Evolutionary conservation across 2,113 vertebrate genomes (phyloP), one percentile per base, ranked within the genome.

Genomic region (Sinocyclocheilus anophthalmus): DNA sequence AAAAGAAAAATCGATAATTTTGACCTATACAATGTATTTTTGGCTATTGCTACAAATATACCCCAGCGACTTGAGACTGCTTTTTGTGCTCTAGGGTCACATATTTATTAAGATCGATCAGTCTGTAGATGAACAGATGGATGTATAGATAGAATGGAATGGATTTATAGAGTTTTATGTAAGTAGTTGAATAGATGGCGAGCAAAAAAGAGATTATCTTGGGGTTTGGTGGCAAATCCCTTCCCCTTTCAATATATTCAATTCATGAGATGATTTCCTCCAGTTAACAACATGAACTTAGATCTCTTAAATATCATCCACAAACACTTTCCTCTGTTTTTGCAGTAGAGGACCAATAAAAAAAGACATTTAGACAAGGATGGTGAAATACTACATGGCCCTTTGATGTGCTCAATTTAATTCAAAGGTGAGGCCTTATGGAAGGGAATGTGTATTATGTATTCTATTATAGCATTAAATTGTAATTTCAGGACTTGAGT

Each of bases 401-500:
- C 42, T 80, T 80, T 63, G 22, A 48, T 67, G 80, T 33, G 26
- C 26, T 70, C 9, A 22, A 82, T 82, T 70, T 22, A 82, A 53
- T 18, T 82, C 10, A 53, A 82, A 82, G 45, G 45, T 69, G 80
- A 82, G 26, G 81, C 81, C 81, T 82, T 82, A 82, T 30, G 26
- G 63, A 82, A 53, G 48, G 81, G 45, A 81, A 30, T 26, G 53
- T 79, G 13, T 30, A 79, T 79, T 79, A 79, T 79, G 30, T 69
- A 83, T 81, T 81, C 26, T 77, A 55, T 75, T 75, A 48, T 48
- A 80, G 55, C 13, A 39, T 55, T 48, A 85, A 59, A 85, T 73
- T 92, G 89, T 92, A 87, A 80, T 90, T 93, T 78, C 77, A 91
- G 16, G 84, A 77, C 50, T n/a, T 45, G 24, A 30, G 12, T 83